Percentiles rank a stretch among this genome's conserved stretches.
These are phyloP conservation scores for Stenichneumon culpator DNA, from an alignment of 2,888 invertebrate genomes.

Conservation along the genomic window DNA sequence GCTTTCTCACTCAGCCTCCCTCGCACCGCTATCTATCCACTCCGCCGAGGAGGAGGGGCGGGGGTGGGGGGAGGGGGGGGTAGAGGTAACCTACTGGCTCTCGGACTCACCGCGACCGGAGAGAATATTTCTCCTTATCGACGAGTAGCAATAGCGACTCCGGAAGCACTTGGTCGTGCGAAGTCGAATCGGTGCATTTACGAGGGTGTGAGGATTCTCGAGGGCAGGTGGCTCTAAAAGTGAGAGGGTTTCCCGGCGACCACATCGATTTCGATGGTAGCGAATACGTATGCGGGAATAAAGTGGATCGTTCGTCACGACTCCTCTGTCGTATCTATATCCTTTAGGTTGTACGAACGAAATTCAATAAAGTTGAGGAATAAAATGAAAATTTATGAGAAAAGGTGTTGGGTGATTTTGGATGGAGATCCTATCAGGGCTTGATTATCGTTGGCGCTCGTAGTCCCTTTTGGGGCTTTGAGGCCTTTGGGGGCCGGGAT, in stretches of 20 bases:
- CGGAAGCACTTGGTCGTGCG: conserved; percentile 47
- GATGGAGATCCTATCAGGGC: no score
- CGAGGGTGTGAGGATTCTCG: conserved; percentile 16
- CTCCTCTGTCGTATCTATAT: background rate
- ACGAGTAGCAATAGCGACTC: conserved; percentile 73
- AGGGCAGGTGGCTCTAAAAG: conserved; percentile 7
- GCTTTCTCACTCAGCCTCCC: conserved; percentile 20
- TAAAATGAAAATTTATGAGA: background rate
- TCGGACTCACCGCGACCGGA: conserved; percentile 56
- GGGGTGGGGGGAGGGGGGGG: background rate
- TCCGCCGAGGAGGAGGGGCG: conserved; percentile 51
- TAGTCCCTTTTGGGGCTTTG: no score
- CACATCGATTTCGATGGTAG: conserved; percentile 17
- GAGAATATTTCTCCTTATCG: conserved; percentile 79
- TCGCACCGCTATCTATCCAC: conserved; percentile 47
- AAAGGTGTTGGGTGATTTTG: no score
- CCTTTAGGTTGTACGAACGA: conserved; percentile 4
- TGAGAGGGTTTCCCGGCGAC: conserved; percentile 23
- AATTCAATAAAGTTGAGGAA: conserved; percentile 25
- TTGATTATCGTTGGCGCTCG: no score
- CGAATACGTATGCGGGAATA: conserved; percentile 3
- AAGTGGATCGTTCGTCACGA: conserved; percentile 13
- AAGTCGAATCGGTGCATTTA: conserved; percentile 36
- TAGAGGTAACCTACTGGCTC: conserved; percentile 47
- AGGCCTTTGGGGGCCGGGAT: no score